Evolutionary conservation across 2,888 invertebrate genomes (phyloP), one percentile per base, ranked within the genome.

Genomic region (Iphiclides podalirius): DNA sequence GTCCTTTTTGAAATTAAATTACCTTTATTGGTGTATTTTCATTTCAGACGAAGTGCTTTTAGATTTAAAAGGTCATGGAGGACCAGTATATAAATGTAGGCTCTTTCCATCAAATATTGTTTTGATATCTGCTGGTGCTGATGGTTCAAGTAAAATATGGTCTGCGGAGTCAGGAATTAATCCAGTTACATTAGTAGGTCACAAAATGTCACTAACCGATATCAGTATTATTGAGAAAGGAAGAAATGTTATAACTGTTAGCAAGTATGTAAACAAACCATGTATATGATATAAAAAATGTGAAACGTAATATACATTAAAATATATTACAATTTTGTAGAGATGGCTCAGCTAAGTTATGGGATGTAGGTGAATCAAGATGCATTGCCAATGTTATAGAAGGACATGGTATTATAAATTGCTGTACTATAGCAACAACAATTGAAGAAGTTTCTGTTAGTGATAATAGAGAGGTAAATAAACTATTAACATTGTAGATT

Each of bases 61-160:
- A 42, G 79, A 81, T 50, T 67, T 94, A 43, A 81, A 89, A 58
- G 94, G 94, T 0, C 94, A 94, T 75, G 81, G 90, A 16, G 92
- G 92, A 39, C 93, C 94, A 54, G 90, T 93, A 3, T 93, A 93
- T 73, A 90, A 88, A 52, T 92, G 92, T 66, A 79, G 85, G 47
- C 93, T 93, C 67, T 94, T 94, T 61, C 94, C 94, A 17, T 94
- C 94, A 11, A 94, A 93, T 1, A 68, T 92, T 46, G 93, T 94
- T 1, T 76, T 92, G 0, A 68, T 94, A 42, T 91, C 91, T 35
- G 92, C 91, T 15, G 94, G 94, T 7, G 91, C 93, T 26, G 94
- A 94, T 77, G 91, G 93, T 63, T 90, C 90, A 33, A 76, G 93
- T 33, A 91, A 92, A 68, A 89, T 94, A 49, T 94, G 94, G 94